phyloP scores from a whole-genome alignment of 2,797 vertebrate species.

The Cyclura pinguis region DNA sequence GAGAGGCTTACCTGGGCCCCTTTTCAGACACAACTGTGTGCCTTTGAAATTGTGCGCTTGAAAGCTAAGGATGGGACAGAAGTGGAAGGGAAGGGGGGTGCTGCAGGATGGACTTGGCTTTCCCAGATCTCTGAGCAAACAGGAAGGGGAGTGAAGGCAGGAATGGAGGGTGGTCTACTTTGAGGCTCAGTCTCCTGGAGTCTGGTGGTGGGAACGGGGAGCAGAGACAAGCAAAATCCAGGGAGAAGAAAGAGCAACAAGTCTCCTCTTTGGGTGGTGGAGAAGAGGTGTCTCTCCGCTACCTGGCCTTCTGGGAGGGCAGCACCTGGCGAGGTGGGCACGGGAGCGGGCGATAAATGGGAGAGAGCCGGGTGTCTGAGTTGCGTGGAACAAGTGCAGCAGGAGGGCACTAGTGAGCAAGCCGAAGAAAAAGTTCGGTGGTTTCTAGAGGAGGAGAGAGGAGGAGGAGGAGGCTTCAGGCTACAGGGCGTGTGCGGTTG shows the following conservation, averaged over 20 bases:
- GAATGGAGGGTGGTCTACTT: neutral
- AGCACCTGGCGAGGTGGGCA: neutral
- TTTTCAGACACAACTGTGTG: neutral
- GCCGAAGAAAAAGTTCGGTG: neutral
- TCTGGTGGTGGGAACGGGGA: neutral
- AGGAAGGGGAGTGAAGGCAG: neutral
- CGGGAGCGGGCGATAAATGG: neutral
- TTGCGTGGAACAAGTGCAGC: neutral
- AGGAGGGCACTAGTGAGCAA: neutral
- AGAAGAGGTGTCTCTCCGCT: too few relatives aligned
- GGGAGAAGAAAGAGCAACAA: neutral
- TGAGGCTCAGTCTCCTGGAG: neutral
- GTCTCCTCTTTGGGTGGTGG: too few relatives aligned
- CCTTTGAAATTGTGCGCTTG: neutral
- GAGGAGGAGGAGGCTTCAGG: neutral
- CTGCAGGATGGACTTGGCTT: too few relatives aligned
- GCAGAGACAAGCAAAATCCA: neutral
- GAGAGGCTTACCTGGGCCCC: neutral
- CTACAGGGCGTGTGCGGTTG: neutral
- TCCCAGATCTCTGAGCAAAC: rapidly evolving
- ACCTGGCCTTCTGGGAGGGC: too few relatives aligned
- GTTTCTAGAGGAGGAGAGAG: neutral
- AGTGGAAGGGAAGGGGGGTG: too few relatives aligned
- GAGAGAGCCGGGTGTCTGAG: neutral
- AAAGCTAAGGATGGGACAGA: neutral